phyloP scores from a whole-genome alignment of 2,113 vertebrate species.

The Pelvicachromis taeniatus region DNA sequence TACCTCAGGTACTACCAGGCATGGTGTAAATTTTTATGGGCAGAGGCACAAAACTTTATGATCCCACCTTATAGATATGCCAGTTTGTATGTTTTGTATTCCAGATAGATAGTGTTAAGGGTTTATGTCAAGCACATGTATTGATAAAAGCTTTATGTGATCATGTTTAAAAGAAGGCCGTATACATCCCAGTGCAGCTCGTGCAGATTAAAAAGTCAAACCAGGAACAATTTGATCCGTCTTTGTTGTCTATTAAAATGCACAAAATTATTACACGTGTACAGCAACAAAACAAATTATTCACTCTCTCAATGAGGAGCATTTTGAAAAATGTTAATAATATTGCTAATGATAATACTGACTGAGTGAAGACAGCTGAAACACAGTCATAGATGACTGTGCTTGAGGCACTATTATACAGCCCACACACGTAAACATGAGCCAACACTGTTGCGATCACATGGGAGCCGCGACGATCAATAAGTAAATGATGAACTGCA shows the following conservation, averaged over 20 bases:
- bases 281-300: not conserved
- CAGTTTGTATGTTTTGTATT: not conserved
- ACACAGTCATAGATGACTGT: not conserved
- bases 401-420: not conserved
- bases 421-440: conserved; percentile 3
- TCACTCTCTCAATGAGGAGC: not conserved
- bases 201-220: not conserved
- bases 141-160: not conserved
- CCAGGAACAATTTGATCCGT: not conserved
- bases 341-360: not conserved
- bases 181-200: not conserved
- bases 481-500: conserved; percentile 38
- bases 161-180: not conserved
- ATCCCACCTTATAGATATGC: not conserved
- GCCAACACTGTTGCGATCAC: not conserved
- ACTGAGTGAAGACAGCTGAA: not conserved
- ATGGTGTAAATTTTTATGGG: not conserved
- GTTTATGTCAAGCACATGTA: not conserved
- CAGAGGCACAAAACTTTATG: not conserved
- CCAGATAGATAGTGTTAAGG: not conserved
- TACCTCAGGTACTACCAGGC: not conserved
- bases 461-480: conserved; percentile 23
- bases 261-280: not conserved
- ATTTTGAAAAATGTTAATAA: conserved; percentile 2
- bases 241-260: not conserved